Percentiles rank a stretch among this genome's conserved stretches.
Evolutionary conservation across 2,888 invertebrate genomes (phyloP).

Genomic region (Zele albiditarsus): DNA sequence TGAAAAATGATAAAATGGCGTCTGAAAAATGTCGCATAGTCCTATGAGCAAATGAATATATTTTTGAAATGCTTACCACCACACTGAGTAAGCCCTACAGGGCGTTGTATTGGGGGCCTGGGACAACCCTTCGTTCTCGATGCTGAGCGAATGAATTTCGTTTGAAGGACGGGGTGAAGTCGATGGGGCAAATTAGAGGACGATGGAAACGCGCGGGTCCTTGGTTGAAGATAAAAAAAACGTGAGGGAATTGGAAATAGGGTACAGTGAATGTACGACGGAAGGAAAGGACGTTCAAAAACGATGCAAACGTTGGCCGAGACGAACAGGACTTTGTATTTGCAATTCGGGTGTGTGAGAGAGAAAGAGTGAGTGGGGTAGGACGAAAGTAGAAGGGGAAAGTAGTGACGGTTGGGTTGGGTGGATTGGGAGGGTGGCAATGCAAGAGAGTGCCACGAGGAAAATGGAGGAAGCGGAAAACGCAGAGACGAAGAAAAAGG

Average conservation of each 20-base stretch:
- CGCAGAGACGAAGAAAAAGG: constrained; percentile 31
- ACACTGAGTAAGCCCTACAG: not conserved
- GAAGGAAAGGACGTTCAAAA: constrained; percentile 5
- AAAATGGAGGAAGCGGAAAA: constrained; percentile 21
- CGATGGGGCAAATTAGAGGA: constrained; percentile 50
- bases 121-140: constrained; percentile 8
- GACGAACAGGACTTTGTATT: constrained; percentile 30
- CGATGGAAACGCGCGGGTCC: not conserved
- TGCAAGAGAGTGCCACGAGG: not conserved
- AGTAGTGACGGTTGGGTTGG: constrained; percentile 34
- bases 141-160: constrained; percentile 5
- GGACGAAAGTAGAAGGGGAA: constrained; percentile 39
- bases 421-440: constrained; percentile 14
- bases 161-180: constrained; percentile 7
- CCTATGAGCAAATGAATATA: not conserved
- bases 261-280: constrained; percentile 36
- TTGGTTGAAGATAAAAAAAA: constrained; percentile 45
- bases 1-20: not conserved
- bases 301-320: not conserved
- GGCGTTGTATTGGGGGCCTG: not conserved
- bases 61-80: too few relatives aligned
- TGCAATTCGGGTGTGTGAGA: not conserved
- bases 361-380: not conserved
- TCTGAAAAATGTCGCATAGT: not conserved
- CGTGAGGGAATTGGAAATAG: constrained; percentile 46